phyloP scores from a whole-genome alignment of 1,140 invertebrate species.

The Drosophila obscura region DNA sequence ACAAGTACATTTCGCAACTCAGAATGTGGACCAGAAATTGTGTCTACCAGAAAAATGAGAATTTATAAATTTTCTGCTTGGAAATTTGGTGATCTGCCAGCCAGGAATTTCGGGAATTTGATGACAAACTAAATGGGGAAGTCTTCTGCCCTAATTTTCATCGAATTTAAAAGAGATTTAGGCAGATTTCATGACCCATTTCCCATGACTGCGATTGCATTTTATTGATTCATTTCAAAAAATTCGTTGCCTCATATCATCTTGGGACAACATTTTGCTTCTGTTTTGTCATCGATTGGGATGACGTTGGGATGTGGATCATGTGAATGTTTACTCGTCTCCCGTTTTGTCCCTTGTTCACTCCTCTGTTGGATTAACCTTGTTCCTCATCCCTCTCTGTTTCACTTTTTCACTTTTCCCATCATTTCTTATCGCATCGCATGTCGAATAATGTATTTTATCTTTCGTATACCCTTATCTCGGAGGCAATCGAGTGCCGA shows the following conservation, averaged over 20 bases:
- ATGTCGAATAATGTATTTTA: conserved; percentile 10
- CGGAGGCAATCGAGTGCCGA: conserved; percentile 37
- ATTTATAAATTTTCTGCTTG: no score
- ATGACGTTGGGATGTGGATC: conserved; percentile 8
- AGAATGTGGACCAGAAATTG: conserved; percentile 6
- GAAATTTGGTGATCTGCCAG: no score
- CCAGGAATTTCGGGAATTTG: not conserved
- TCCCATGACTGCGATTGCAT: no score
- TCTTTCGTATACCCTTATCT: conserved; percentile 28
- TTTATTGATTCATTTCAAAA: no score
- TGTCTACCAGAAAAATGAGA: conserved; percentile 7
- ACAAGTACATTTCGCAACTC: conserved; percentile 11
- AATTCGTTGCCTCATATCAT: no score
- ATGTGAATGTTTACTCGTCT: conserved; percentile 14
- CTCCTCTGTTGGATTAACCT: conserved; percentile 25
- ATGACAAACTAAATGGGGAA: no score
- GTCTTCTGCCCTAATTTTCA: no score
- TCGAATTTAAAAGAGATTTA: no score
- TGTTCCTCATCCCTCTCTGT: conserved; percentile 5
- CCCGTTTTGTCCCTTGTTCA: no score
- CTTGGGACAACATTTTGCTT: not conserved
- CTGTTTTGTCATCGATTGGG: conserved; percentile 17
- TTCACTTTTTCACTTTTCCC: no score
- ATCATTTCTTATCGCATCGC: conserved; percentile 19
- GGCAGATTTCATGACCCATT: no score